phyloP scores from a whole-genome alignment of 2,113 vertebrate species.

The Noturus placidus region DNA sequence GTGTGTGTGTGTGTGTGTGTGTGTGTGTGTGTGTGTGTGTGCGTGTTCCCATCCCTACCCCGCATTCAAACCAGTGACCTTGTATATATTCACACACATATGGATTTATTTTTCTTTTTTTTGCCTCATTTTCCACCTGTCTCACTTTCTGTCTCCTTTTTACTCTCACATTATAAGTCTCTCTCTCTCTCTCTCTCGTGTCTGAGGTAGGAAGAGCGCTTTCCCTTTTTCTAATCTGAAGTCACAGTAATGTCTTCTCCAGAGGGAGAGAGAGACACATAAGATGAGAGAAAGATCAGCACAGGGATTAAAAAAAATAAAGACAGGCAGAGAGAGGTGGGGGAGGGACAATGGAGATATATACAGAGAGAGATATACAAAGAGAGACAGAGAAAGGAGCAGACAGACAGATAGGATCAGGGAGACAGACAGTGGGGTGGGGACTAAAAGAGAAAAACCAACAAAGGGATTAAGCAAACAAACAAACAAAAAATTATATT shows the following conservation, averaged over 20 bases:
- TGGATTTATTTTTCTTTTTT: not conserved
- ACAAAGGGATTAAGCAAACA: not conserved
- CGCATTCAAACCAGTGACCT: not conserved
- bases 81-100: not conserved
- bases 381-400: not conserved
- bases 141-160: not conserved
- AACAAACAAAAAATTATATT: conserved; percentile 19
- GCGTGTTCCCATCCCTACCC: not conserved
- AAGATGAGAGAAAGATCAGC: not conserved
- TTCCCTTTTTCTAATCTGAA: not conserved
- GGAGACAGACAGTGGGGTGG: not conserved
- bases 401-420: not conserved
- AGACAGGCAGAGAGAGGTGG: not conserved
- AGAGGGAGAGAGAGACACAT: not conserved
- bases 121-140: not conserved
- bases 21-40: not conserved
- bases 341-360: not conserved
- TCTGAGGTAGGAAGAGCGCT: not conserved
- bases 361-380: no score
- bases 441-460: not conserved
- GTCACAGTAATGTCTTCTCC: not conserved
- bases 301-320: not conserved
- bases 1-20: not conserved
- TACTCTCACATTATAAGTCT: not conserved
- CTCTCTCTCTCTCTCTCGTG: not conserved